Evolutionary conservation across 2,113 vertebrate genomes (phyloP).

Genomic region (Periophthalmus modestus): DNA sequence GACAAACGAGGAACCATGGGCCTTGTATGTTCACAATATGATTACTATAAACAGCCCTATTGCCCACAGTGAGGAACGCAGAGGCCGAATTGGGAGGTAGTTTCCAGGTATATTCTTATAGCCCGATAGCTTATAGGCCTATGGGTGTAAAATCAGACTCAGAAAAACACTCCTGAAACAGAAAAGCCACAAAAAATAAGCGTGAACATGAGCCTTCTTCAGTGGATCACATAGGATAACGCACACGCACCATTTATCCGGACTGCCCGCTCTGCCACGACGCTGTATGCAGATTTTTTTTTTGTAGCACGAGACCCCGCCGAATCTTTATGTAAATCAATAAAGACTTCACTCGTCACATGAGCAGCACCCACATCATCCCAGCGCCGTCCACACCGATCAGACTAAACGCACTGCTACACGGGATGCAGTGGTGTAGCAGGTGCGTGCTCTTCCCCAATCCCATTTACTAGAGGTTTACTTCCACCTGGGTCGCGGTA

Average conservation of each 20-base stretch:
- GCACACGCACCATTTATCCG: neutral
- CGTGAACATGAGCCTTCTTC: neutral
- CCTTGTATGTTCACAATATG: neutral
- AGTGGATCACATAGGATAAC: neutral
- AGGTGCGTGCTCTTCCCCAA: constrained; percentile 41
- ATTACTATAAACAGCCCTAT: neutral
- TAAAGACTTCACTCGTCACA: neutral
- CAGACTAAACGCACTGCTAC: constrained; percentile 11
- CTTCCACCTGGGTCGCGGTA: constrained; percentile 70
- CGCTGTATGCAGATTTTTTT: neutral
- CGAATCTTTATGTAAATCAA: constrained; percentile 1
- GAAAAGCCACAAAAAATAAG: neutral
- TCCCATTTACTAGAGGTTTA: constrained; percentile 64
- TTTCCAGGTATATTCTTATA: neutral
- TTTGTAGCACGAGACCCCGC: neutral
- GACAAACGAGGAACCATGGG: neutral
- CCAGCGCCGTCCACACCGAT: constrained; percentile 18
- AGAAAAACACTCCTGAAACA: neutral
- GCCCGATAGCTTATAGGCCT: neutral
- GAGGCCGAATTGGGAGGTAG: neutral
- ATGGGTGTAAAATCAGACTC: neutral
- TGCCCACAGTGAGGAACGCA: neutral
- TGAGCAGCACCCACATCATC: constrained; percentile 1
- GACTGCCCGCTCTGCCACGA: neutral
- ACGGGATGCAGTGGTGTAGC: constrained; percentile 28